Conservation (phyloP, 2,797 vertebrate species). For the Chiloscyllium punctatum region DNA sequence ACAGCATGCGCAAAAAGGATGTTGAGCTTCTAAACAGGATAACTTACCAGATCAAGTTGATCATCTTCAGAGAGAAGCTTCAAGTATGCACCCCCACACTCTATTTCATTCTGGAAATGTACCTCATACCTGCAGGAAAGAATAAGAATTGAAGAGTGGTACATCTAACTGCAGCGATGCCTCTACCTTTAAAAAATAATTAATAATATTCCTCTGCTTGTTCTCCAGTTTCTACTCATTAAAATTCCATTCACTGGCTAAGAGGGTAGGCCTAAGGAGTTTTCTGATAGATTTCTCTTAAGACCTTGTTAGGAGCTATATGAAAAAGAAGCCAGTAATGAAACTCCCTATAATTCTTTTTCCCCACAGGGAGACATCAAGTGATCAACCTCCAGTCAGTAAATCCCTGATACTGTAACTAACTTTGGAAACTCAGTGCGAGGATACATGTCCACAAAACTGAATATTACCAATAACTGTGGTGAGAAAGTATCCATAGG, state of each 20-base stretch:
- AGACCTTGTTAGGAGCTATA: neutral
- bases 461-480: neutral
- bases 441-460: neutral
- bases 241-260: neutral
- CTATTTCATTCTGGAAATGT: slow-evolving; percentile 46
- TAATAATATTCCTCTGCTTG: neutral
- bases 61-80: slow-evolving; percentile 48
- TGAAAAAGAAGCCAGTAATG: neutral
- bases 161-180: neutral
- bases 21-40: neutral
- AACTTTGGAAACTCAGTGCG: neutral
- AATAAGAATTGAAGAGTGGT: neutral
- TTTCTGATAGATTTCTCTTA: neutral
- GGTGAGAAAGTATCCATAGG: neutral
- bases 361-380: neutral
- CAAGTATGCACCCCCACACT: slow-evolving; percentile 52
- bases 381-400: neutral
- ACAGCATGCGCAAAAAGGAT: neutral
- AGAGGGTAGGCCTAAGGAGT: neutral
- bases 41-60: slow-evolving; percentile 48
- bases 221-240: neutral
- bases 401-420: neutral
- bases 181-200: neutral
- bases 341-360: neutral
- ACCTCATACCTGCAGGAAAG: slow-evolving; percentile 49